These are phyloP conservation scores for Malurus melanocephalus DNA, from an alignment of 2,113 vertebrate genomes.

Conservation along the genomic window DNA sequence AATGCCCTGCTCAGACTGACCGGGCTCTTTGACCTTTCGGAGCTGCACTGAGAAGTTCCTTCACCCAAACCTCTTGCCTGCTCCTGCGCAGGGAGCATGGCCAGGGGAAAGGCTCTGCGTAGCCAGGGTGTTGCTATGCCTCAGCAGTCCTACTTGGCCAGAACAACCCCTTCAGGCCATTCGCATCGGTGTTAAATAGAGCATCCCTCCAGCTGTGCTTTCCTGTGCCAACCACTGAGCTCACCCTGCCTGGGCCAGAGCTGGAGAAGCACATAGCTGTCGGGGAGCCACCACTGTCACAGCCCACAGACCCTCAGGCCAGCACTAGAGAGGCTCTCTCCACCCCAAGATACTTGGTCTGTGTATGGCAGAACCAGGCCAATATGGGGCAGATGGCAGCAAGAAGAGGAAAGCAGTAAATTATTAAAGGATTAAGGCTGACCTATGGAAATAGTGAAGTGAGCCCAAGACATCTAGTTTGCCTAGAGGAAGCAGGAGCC, in stretches of 20 bases:
- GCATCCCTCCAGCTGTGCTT: constrained; percentile 17
- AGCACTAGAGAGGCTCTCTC: neutral
- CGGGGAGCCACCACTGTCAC: fast-evolving
- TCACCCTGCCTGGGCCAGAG: neutral
- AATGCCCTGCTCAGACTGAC: fast-evolving
- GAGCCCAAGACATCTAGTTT: neutral
- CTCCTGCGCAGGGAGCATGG: neutral
- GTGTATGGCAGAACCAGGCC: neutral
- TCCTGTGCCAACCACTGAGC: constrained; percentile 29
- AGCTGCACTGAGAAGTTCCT: neutral
- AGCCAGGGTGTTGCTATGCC: constrained; percentile 21
- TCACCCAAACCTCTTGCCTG: neutral
- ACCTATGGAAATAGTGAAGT: neutral
- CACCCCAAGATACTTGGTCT: neutral
- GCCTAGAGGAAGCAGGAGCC: neutral
- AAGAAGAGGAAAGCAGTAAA: neutral
- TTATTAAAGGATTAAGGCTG: neutral
- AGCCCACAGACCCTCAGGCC: neutral
- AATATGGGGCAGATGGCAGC: neutral
- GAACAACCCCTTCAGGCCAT: neutral
- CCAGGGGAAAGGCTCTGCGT: constrained; percentile 6
- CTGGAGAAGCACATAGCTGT: neutral
- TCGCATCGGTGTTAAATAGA: constrained; percentile 21
- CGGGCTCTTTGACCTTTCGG: neutral
- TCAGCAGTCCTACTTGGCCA: constrained; percentile 36